A percentile compares a stretch with the other conserved stretches of the same genome.
phyloP scores from a whole-genome alignment of 2,113 vertebrate species.

The Neomonachus schauinslandi region DNA sequence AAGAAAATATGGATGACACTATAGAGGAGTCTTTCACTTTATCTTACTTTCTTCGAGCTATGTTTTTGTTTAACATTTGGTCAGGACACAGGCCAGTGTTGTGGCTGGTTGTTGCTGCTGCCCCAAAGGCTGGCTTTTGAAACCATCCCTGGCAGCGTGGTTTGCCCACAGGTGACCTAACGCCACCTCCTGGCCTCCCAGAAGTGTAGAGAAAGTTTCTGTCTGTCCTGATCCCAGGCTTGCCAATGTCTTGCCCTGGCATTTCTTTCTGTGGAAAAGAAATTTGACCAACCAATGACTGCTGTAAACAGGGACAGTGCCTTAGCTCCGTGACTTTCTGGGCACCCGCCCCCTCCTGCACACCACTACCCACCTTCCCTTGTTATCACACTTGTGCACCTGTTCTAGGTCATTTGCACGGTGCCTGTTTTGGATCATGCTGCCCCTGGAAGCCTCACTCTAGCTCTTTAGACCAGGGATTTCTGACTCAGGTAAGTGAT shows the following conservation, averaged over 20 bases:
- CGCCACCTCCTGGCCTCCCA: neutral
- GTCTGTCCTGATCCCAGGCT: neutral
- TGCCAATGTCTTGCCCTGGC: neutral
- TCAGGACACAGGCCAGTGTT: neutral
- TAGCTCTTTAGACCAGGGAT: neutral
- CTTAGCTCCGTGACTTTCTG: neutral
- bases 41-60: neutral
- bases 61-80: neutral
- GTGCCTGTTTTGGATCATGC: neutral
- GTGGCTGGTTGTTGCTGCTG: neutral
- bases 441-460: neutral
- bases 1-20: neutral
- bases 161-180: neutral
- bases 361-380: rapidly evolving
- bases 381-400: neutral
- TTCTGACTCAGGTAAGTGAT: neutral
- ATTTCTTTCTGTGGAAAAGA: neutral
- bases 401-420: neutral
- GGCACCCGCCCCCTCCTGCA: rapidly evolving
- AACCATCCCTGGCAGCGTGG: too few relatives aligned
- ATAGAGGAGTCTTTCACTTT: neutral
- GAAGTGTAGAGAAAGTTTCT: neutral
- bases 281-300: neutral
- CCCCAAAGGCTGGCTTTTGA: neutral
- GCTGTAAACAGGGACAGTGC: rapidly evolving